phyloP scores from a whole-genome alignment of 2,797 vertebrate genomes.

The Chaunax sp. region DNA sequence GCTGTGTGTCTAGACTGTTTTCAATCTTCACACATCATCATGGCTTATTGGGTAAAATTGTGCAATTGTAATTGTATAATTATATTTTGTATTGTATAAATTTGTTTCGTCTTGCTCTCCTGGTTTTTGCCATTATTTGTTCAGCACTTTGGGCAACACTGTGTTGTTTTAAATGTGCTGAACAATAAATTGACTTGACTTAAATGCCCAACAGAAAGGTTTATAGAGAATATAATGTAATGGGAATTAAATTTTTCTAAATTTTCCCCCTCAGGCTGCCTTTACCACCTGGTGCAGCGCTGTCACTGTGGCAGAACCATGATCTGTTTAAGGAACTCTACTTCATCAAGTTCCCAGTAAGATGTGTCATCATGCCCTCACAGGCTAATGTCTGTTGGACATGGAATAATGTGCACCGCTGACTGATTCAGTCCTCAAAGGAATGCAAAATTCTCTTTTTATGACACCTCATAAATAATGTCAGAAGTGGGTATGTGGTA shows the following conservation, averaged over 20 bases:
- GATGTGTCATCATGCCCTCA: conserved; percentile 32
- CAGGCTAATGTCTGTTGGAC: neutral
- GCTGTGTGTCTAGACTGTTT: conserved; percentile 6
- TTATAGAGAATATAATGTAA: no score
- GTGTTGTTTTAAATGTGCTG: no score
- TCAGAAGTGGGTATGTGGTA: accelerated
- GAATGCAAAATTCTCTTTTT: neutral
- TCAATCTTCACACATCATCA: neutral
- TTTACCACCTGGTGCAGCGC: conserved; percentile 91
- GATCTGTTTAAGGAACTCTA: conserved; percentile 90
- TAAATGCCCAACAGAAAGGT: no score
- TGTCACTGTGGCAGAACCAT: conserved; percentile 93
- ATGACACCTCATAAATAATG: neutral
- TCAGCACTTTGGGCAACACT: no score
- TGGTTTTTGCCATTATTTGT: no score
- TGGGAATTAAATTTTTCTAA: neutral
- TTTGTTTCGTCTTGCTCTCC: no score
- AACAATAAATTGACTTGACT: no score
- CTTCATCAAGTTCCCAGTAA: conserved; percentile 94
- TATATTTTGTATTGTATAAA: no score
- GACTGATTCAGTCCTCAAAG: neutral
- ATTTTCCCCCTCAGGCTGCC: conserved; percentile 84
- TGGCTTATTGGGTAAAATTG: neutral
- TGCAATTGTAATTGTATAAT: no score
- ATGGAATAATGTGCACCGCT: neutral